Evolutionary conservation across 1,140 invertebrate genomes (phyloP).

Genomic region (Planococcus citri): DNA sequence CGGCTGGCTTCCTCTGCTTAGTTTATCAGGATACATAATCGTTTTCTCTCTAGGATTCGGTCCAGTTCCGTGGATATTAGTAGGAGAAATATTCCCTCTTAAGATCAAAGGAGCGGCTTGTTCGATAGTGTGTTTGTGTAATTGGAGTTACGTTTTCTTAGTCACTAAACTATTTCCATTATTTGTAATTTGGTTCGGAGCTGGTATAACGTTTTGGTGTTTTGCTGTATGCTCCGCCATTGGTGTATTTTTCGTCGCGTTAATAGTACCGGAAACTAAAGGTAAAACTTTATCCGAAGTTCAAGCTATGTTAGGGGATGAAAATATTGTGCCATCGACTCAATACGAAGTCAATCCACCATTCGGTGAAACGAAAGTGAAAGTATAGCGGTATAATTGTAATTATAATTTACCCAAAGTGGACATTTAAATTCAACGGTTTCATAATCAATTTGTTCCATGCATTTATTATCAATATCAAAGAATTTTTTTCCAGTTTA

Average conservation of each 20-base stretch:
- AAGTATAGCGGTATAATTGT: conserved; percentile 10
- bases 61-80: conserved; percentile 68
- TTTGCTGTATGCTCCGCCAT: conserved; percentile 57
- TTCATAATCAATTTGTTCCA: no score
- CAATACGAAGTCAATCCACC: neutral
- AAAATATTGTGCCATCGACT: neutral
- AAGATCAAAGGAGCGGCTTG: conserved; percentile 53
- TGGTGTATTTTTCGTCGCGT: conserved; percentile 58
- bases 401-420: neutral
- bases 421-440: neutral
- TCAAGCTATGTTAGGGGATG: conserved; percentile 42
- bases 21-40: conserved; percentile 24
- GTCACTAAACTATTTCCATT: conserved; percentile 64
- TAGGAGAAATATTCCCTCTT: conserved; percentile 57
- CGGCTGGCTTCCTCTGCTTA: conserved; percentile 37
- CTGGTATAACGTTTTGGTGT: conserved; percentile 60
- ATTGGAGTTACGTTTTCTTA: conserved; percentile 67
- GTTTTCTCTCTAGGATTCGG: conserved; percentile 48
- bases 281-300: conserved; percentile 77
- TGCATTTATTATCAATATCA: no score
- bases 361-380: neutral
- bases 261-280: conserved; percentile 79
- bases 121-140: conserved; percentile 57
- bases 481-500: no score
- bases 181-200: conserved; percentile 42